These are phyloP conservation scores for Danio kyathit DNA, from an alignment of 2,797 vertebrate species.

Conservation along the genomic window DNA sequence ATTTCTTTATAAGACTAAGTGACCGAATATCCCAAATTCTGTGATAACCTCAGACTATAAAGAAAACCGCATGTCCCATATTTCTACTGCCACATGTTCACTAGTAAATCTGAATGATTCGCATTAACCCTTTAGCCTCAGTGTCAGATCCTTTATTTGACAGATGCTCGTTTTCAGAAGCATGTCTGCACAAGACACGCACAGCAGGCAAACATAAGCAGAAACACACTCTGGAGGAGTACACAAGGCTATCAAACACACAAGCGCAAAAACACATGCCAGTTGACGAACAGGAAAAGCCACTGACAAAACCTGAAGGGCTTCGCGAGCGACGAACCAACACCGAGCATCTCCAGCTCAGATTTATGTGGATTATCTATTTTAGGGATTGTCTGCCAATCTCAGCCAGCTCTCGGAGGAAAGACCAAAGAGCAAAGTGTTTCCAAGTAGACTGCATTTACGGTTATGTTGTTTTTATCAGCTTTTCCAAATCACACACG, in stretches of 20 bases:
- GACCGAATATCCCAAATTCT: neutral
- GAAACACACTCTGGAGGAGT: neutral
- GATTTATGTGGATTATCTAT: slow-evolving; percentile 65
- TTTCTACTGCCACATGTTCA: slow-evolving; percentile 12
- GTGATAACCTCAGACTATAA: neutral
- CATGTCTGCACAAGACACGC: slow-evolving; percentile 61
- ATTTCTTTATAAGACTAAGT: neutral
- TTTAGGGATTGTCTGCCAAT: slow-evolving; percentile 57
- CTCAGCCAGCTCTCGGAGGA: slow-evolving; percentile 26
- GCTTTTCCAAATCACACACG: too few species aligned
- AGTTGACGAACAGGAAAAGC: slow-evolving; percentile 1
- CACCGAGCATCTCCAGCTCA: slow-evolving; percentile 45
- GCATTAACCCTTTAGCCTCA: slow-evolving; percentile 36
- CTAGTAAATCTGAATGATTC: neutral
- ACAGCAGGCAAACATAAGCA: slow-evolving; percentile 21
- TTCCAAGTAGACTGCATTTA: neutral
- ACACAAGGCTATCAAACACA: neutral
- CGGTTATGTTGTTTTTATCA: neutral
- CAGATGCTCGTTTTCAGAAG: slow-evolving; percentile 67
- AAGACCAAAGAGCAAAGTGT: slow-evolving; percentile 40
- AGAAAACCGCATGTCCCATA: neutral
- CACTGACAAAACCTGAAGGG: slow-evolving; percentile 13
- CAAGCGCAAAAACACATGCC: neutral
- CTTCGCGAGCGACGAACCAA: slow-evolving; percentile 24
- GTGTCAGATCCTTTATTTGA: slow-evolving; percentile 67